A percentile compares a stretch with the other conserved stretches of the same genome.
Evolutionary conservation across 2,888 invertebrate species (phyloP).

Genomic region (Vannuccia rotundouncinata): DNA sequence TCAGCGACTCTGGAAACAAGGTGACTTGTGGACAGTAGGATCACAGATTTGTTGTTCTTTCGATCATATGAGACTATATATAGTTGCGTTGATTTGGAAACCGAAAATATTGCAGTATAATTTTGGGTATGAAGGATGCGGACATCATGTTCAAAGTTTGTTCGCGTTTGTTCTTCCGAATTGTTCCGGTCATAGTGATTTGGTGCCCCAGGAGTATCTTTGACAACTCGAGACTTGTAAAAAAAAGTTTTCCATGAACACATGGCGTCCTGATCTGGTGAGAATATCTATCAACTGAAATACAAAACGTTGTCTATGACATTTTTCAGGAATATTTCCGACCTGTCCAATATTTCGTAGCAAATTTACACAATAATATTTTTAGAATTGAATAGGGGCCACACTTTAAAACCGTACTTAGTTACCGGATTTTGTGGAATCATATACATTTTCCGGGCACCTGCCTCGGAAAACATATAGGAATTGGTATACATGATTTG

Average conservation of each 20-base stretch:
- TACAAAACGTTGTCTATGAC: not conserved
- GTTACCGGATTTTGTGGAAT: not conserved
- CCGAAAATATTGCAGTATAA: not conserved
- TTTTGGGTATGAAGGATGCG: not conserved
- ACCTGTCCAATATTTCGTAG: not conserved
- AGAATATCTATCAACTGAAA: conserved; percentile 2
- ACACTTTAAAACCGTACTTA: not conserved
- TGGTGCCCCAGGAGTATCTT: conserved; percentile 7
- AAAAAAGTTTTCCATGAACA: conserved; percentile 7
- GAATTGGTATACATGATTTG: too few species aligned
- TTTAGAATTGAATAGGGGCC: conserved; percentile 6
- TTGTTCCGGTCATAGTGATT: conserved; percentile 9
- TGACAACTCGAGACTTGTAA: too few species aligned
- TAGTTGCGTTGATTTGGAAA: not conserved
- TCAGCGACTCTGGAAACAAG: not conserved
- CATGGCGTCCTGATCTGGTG: conserved; percentile 13
- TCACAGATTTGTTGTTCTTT: conserved; percentile 16
- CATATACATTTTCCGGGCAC: not conserved
- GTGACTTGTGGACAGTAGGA: conserved; percentile 15
- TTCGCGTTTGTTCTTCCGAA: conserved; percentile 12
- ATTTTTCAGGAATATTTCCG: not conserved
- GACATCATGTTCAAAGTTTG: not conserved
- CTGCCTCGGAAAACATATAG: not conserved
- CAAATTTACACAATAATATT: conserved; percentile 11
- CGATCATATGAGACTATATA: conserved; percentile 12